A percentile compares a stretch with the other conserved stretches of the same genome.
These are phyloP conservation scores for Dolichopus griseipennis DNA, from an alignment of 2,888 invertebrate genomes.

Conservation along the genomic window DNA sequence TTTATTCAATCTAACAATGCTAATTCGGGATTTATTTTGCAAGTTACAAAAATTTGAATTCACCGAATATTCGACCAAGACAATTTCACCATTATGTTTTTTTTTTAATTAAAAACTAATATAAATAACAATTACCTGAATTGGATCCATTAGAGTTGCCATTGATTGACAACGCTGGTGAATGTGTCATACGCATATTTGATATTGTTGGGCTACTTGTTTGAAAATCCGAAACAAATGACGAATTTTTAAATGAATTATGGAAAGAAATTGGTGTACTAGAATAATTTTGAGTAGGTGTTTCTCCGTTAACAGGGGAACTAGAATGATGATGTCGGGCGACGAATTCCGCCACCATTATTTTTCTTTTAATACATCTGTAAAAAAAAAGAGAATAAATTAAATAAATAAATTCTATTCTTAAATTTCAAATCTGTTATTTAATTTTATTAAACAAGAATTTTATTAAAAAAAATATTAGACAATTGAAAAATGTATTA, in stretches of 20 bases:
- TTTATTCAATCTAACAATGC: too few relatives aligned
- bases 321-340: slow-evolving; percentile 64
- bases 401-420: neutral
- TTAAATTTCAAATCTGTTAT: neutral
- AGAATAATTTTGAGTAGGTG: slow-evolving; percentile 44
- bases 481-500: too few relatives aligned
- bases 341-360: slow-evolving; percentile 82
- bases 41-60: too few relatives aligned
- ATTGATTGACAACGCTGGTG: slow-evolving; percentile 45
- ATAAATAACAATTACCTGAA: slow-evolving; percentile 27
- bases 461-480: too few relatives aligned
- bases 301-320: slow-evolving; percentile 60
- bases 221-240: neutral
- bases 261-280: slow-evolving; percentile 33
- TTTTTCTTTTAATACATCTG: slow-evolving; percentile 37
- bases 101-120: slow-evolving; percentile 6
- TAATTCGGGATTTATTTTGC: too few relatives aligned
- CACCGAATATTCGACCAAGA: too few relatives aligned
- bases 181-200: slow-evolving; percentile 31
- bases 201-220: neutral
- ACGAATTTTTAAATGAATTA: slow-evolving; percentile 16
- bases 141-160: slow-evolving; percentile 35
- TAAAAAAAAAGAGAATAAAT: slow-evolving; percentile 14
- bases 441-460: neutral
- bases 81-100: too few relatives aligned